Evolutionary conservation across 2,113 vertebrate genomes (phyloP).

Genomic region (Brachypodius melanocephalos): DNA sequence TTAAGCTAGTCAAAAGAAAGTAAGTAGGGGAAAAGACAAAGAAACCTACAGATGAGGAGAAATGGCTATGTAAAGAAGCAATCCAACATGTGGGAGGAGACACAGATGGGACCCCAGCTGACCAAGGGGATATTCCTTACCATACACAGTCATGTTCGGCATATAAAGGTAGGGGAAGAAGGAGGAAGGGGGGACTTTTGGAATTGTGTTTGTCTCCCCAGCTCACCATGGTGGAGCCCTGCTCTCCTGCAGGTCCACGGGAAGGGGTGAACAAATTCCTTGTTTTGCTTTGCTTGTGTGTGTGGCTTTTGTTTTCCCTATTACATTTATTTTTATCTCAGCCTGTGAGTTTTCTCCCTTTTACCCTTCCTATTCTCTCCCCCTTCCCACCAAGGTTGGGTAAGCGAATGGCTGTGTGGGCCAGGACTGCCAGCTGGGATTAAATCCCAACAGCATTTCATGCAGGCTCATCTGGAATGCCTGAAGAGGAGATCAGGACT

Average conservation of each 20-base stretch:
- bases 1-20: not conserved
- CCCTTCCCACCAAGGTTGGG: rapidly evolving
- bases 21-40: not conserved
- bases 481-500: not conserved
- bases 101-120: not conserved
- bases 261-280: rapidly evolving
- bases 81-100: not conserved
- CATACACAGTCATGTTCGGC: no score
- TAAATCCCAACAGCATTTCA: not conserved
- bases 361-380: not conserved
- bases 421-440: not conserved
- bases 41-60: not conserved
- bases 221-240: not conserved
- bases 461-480: not conserved
- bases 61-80: not conserved
- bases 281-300: not conserved
- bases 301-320: not conserved
- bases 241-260: not conserved
- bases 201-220: not conserved
- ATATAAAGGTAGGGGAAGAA: not conserved
- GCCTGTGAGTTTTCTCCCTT: not conserved
- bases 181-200: not conserved
- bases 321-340: not conserved
- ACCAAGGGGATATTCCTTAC: not conserved
- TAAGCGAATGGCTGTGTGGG: rapidly evolving